Evolutionary conservation across 2,113 vertebrate genomes (phyloP).

Genomic region (Ceyx cyanopectus): DNA sequence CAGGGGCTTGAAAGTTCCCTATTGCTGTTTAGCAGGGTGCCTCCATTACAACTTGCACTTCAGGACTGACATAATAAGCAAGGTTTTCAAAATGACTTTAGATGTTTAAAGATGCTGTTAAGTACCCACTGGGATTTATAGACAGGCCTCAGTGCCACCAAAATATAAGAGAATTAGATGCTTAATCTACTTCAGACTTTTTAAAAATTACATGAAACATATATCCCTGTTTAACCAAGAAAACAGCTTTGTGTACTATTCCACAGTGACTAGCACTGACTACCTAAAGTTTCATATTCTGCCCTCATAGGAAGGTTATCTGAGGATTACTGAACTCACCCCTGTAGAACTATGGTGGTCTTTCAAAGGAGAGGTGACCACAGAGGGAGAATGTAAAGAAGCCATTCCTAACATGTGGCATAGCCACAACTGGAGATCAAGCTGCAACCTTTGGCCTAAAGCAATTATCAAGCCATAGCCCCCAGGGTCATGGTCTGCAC

Average conservation of each 20-base stretch:
- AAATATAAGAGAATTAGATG: neutral
- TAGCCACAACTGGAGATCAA: neutral
- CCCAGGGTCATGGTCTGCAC: neutral
- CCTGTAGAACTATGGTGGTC: neutral
- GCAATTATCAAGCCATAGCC: fast-evolving
- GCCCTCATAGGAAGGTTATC: neutral
- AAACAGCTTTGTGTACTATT: neutral
- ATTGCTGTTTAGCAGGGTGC: neutral
- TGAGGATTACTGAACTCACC: neutral
- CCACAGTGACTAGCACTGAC: neutral
- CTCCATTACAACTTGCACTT: neutral
- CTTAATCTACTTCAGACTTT: neutral
- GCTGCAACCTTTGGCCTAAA: neutral
- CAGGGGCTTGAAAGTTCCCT: neutral
- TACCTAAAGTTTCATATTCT: neutral
- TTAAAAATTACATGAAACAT: neutral
- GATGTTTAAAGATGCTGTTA: neutral
- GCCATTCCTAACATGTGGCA: neutral
- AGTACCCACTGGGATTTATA: neutral
- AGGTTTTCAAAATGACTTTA: neutral
- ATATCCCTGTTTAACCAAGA: neutral
- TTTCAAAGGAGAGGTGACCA: neutral
- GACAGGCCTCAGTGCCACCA: neutral
- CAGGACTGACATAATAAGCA: neutral
- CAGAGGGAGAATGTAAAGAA: neutral